Base-by-base conservation (phyloP, 2,797 vertebrate species). In the Sternotherus odoratus region DNA sequence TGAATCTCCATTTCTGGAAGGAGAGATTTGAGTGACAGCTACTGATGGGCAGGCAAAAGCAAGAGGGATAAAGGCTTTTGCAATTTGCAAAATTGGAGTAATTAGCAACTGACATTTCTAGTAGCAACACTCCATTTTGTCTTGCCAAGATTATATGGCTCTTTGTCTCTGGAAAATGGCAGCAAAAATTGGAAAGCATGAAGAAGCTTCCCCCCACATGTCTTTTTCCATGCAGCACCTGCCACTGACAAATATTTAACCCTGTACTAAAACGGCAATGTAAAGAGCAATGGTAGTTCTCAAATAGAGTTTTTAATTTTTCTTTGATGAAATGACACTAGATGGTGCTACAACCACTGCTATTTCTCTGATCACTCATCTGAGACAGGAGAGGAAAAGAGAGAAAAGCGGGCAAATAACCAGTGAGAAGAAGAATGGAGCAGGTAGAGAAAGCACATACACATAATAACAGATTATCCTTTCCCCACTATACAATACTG, bases 301-400 rank as follows among this genome's bases (percentile, higher is more conserved):
- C 1, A 63, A 51, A 88, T 23, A 57, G 56, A n/a, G 49, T 16
- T 78, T 60, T 1, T 4, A 60, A 6, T 46, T 24, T 17, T 51
- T 66, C 3, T 69, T 8, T 46, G 16, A 33, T 28, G 23, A 77
- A 87, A n/a, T n/a, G 49, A 92, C 97, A 43, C 95, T 97, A 97
- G 96, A 86, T 97, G 96, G 97, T 94, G 95, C 95, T 95, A 87
- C 50, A 83, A 16, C 46, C 15, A 0, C 80, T 78, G 24, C 12
- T 57, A 75, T 84, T 7, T 6, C 33, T 49, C 12, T 6, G 33
- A 0, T 0, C 1, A 57, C 7, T 8, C 1, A 1, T 11, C 46
- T 6, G 8, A 79, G 66, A 26, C 30, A 48, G 19, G 43, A 69
- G 57, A 81, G 82, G 46, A 8, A 3, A 8, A 84, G 4, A 51